phyloP scores from a whole-genome alignment of 2,888 invertebrate species.

The Furcula furcula region DNA sequence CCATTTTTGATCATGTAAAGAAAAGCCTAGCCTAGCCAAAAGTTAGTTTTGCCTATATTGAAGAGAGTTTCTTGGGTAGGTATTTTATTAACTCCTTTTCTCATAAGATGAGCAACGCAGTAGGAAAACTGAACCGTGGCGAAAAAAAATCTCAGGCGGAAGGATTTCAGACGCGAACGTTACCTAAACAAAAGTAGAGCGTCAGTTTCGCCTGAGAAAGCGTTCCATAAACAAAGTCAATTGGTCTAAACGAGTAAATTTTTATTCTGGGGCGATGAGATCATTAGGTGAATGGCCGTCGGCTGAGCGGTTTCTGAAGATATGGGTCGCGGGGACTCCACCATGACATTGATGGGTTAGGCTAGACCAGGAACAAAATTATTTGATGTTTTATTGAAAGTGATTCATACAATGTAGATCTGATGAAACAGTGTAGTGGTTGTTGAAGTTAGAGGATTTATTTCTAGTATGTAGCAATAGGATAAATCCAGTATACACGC shows the following conservation, averaged over 20 bases:
- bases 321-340: conserved; percentile 66
- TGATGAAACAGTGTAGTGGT: neutral
- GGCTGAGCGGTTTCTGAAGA: conserved; percentile 42
- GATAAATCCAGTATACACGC: neutral
- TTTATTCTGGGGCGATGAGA: conserved; percentile 76
- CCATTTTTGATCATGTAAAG: no score
- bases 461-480: neutral
- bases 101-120: no score
- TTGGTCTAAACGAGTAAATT: conserved; percentile 70
- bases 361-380: conserved; percentile 20
- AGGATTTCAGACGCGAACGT: conserved; percentile 39
- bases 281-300: conserved; percentile 75
- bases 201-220: conserved; percentile 65
- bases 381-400: conserved; percentile 14
- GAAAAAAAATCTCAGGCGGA: conserved; percentile 34
- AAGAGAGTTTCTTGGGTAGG: no score
- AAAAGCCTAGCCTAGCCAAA: no score
- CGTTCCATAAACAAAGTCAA: conserved; percentile 71
- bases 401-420: neutral
- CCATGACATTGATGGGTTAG: conserved; percentile 63
- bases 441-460: neutral
- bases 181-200: conserved; percentile 56
- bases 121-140: no score
- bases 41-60: no score
- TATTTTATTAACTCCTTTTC: no score